Percentiles rank a stretch among this genome's conserved stretches.
Conservation (phyloP, 64 coral and sea anemone species). For the Trachythela sp. region DNA sequence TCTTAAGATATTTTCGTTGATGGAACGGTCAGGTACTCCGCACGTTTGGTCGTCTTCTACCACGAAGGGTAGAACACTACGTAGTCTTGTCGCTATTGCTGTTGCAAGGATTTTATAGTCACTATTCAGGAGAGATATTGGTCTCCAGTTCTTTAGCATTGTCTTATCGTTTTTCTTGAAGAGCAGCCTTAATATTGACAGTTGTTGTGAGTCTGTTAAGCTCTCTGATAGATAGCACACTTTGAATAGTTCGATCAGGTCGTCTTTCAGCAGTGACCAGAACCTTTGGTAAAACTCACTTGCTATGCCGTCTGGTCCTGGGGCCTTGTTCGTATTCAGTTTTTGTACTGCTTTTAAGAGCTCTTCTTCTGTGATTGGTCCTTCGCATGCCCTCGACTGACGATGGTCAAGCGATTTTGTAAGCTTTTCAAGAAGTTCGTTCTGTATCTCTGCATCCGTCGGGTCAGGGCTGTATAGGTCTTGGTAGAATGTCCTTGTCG, state of each 20-base stretch:
- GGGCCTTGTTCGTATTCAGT: constrained; percentile 14
- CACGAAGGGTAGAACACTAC: not conserved
- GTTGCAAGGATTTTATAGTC: constrained; percentile 59
- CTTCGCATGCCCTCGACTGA: constrained; percentile 22
- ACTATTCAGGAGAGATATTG: constrained; percentile 33
- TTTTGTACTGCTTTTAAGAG: not conserved
- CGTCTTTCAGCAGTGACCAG: not conserved
- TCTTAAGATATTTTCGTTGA: too few species aligned
- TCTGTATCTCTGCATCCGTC: not conserved
- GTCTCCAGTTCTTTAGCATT: constrained; percentile 36
- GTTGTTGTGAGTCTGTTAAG: not conserved
- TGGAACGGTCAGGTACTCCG: too few species aligned
- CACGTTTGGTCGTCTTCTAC: too few species aligned
- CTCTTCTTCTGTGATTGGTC: not conserved
- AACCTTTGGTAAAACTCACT: constrained; percentile 18
- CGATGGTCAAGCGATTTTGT: not conserved
- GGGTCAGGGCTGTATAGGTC: not conserved
- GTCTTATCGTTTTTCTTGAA: not conserved
- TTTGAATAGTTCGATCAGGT: not conserved
- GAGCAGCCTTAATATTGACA: not conserved
- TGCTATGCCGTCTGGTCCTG: constrained; percentile 17
- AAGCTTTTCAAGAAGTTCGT: not conserved
- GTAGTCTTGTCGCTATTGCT: not conserved
- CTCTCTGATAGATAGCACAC: not conserved
- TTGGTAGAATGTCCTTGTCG: not conserved